A percentile compares a stretch with the other conserved stretches of the same genome.
These are phyloP conservation scores for Eptatretus burgeri DNA, from an alignment of 2,113 vertebrate species.

Conservation along the genomic window DNA sequence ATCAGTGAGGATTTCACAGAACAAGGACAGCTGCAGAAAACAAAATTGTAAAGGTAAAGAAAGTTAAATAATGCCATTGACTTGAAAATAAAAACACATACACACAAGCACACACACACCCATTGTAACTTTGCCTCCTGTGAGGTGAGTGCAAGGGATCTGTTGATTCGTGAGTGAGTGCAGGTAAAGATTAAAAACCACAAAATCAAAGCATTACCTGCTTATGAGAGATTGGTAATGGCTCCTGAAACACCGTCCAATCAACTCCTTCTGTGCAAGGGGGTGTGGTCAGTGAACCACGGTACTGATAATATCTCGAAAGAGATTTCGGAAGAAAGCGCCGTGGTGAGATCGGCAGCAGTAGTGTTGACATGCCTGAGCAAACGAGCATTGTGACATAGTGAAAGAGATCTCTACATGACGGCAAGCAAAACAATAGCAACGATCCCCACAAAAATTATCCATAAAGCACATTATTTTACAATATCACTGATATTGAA, in stretches of 20 bases:
- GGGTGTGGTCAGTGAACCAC: neutral
- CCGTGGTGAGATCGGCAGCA: conserved; percentile 1
- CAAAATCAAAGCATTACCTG: neutral
- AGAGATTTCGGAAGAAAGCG: neutral
- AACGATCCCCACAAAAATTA: no score
- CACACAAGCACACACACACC: neutral
- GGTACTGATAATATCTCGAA: neutral
- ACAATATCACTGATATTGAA: no score
- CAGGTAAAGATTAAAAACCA: no score
- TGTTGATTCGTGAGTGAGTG: no score
- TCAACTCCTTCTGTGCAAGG: neutral
- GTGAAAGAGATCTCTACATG: no score
- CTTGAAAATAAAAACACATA: neutral
- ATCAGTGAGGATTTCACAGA: no score
- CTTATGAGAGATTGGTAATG: neutral
- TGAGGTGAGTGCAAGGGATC: no score
- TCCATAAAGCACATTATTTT: no score
- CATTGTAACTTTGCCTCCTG: neutral
- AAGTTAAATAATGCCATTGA: no score
- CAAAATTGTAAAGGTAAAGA: no score
- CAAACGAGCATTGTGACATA: neutral
- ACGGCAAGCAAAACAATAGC: no score
- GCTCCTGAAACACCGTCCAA: neutral
- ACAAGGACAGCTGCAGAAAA: no score
- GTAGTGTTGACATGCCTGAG: neutral